These are phyloP conservation scores for Microtus ochrogaster DNA, from an alignment of 2,113 vertebrate species.

Conservation along the genomic window DNA sequence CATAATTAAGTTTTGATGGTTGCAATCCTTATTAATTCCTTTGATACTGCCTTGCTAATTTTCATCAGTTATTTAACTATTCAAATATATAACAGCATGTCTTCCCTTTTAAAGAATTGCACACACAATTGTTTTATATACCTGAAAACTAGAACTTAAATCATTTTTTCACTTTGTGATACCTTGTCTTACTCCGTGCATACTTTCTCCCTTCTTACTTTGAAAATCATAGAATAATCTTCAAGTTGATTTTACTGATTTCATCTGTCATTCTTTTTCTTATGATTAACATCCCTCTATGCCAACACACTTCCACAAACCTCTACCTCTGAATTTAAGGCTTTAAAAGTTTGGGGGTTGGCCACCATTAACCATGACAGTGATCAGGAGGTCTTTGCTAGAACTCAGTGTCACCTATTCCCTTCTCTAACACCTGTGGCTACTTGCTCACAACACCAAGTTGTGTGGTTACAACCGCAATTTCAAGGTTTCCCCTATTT, in stretches of 20 bases:
- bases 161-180: not conserved
- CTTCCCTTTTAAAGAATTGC: not conserved
- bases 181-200: not conserved
- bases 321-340: not conserved
- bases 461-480: not conserved
- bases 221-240: not conserved
- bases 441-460: not conserved
- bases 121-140: not conserved
- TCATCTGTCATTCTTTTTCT: not conserved
- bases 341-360: not conserved
- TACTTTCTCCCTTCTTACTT: not conserved
- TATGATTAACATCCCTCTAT: not conserved
- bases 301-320: not conserved
- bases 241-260: not conserved
- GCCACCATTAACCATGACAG: not conserved
- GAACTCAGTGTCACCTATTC: not conserved
- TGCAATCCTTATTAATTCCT: constrained; percentile 11
- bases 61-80: not conserved
- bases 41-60: not conserved
- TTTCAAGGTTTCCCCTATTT: not conserved
- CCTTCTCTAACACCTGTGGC: not conserved
- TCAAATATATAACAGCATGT: not conserved
- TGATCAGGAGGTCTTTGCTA: not conserved
- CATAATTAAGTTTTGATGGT: not conserved
- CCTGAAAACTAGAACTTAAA: not conserved